A percentile compares a stretch with the other conserved stretches of the same genome.
Conservation (phyloP, 2,888 invertebrate genomes). For the Apotomis turbidana region DNA sequence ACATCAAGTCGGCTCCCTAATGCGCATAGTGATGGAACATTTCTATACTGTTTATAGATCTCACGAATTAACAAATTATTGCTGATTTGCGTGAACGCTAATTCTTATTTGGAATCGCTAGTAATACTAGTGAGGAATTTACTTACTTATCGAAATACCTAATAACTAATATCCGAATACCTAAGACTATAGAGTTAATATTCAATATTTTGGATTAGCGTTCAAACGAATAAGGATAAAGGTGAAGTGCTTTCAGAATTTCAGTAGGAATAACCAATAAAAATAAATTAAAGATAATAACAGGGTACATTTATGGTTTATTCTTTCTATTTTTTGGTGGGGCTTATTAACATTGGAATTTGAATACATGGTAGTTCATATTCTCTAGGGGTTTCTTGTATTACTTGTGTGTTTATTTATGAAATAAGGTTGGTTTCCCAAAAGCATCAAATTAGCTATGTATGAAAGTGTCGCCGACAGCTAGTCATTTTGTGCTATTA, state of each 20-base stretch:
- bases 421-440: slow-evolving; percentile 1
- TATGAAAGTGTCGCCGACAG: not conserved
- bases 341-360: slow-evolving; percentile 4
- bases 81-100: slow-evolving; percentile 24
- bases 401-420: too few species aligned
- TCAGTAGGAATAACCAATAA: slow-evolving; percentile 14
- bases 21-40: not conserved
- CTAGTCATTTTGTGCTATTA: not conserved
- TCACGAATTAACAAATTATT: slow-evolving; percentile 20
- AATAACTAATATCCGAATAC: too few species aligned
- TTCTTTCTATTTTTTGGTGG: slow-evolving; percentile 1
- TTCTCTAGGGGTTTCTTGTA: too few species aligned
- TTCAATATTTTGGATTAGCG: slow-evolving; percentile 10
- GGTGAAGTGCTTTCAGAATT: slow-evolving; percentile 22
- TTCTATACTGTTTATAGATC: slow-evolving; percentile 6
- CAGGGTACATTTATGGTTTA: not conserved
- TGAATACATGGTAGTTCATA: not conserved
- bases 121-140: not conserved
- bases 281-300: not conserved
- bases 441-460: slow-evolving; percentile 11
- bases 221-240: slow-evolving; percentile 11
- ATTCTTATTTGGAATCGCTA: not conserved
- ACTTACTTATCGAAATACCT: too few species aligned
- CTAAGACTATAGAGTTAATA: not conserved
- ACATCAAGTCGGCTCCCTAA: too few species aligned